Evolutionary conservation across 2,797 vertebrate species (phyloP), one percentile per base, ranked within the genome.

Genomic region (Carduelis carduelis): DNA sequence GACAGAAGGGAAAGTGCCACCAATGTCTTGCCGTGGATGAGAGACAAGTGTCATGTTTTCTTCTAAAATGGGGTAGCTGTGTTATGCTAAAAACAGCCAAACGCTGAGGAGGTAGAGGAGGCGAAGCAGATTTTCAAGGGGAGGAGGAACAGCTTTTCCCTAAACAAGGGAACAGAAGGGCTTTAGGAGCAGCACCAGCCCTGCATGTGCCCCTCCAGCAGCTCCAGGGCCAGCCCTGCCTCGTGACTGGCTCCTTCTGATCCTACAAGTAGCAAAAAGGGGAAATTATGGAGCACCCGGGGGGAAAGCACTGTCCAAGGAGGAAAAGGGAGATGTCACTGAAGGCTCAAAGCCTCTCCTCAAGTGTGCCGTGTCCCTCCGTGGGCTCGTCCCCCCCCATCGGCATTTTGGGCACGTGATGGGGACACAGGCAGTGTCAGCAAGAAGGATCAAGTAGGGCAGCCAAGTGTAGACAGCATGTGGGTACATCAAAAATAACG

Each of bases 51-150:
- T 60, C 5, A 16, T 34, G 72, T 12, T 71, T 94, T 70, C 47
- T 66, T 41, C 68, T 84, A 69, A 90, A 92, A 66, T 2, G 28
- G 70, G 55, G 32, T 88, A 34, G 70, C 78, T 49, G 30, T 20
- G 63, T 65, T 80, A 19, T 26, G 83, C 86, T 83, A 85, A 95
- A 94, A 90, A 43, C 72, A 86, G 83, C 43, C 70, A 23, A 90
- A 78, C 5, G 61, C 7, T 88, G 94, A 85, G 90, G 85, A 75
- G 90, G 75, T 50, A 90, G 87, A 81, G 66, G 82, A 87, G 91
- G 85, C 26, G 21, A 93, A 94, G 57, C 89, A 86, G 91, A 60
- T 94, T 92, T 89, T 88, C 69, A 8, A 94, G 81, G 87, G 72
- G 85, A 76, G 60, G 46, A 79, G 59, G 44, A 94, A 74, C 66